Evolutionary conservation across 2,113 vertebrate genomes (phyloP), one percentile per base, ranked within the genome.

Genomic region (Arenaria interpres): DNA sequence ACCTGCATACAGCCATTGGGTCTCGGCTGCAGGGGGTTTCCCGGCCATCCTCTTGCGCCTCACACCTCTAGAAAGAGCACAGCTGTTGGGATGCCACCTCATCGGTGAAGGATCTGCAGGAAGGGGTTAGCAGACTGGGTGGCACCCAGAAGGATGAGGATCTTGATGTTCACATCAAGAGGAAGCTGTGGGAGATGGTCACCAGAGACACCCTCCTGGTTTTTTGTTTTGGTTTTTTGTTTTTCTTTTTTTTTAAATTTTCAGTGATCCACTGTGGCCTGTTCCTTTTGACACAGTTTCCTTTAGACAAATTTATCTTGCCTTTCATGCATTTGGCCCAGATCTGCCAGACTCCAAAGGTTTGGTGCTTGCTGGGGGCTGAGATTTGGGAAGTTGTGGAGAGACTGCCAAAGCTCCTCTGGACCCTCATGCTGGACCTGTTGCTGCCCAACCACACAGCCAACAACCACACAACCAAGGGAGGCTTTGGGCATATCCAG

Each of bases 361-460:
- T 54, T 54, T 28, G 57, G 23, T 63, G 28, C 43, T 66, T 66
- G 30, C 48, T 66, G 35, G 30, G 14, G 41, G 10, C 24, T 56
- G 21, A 41, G 59, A 80, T 56, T 30, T 50, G 57, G 30, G 30
- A 64, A 48, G n/a, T 13, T 30, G n/a, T 57, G 64, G 46, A 62
- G n/a, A 67, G 56, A 33, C 14, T 71, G 54, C 21, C 32, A 51
- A 53, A 46, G 37, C 17, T 62, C 32, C 33, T 77, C 85, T 69
- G 54, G 54, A 25, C 32, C 16, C 32, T 69, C 4, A 0, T 57
- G 62, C 50, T 39, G 9, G 23, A 48, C 23, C n/a, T 1, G 0
- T 45, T 39, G n/a, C 57, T 48, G 28, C n/a, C 48, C n/a, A 39
- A 20, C 39, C 75, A 28, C 22, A 23, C 28, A 72, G 50, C 5